Evolutionary conservation across 2,888 invertebrate genomes (phyloP), one percentile per base, ranked within the genome.

Genomic region (Cheilosia impressa): DNA sequence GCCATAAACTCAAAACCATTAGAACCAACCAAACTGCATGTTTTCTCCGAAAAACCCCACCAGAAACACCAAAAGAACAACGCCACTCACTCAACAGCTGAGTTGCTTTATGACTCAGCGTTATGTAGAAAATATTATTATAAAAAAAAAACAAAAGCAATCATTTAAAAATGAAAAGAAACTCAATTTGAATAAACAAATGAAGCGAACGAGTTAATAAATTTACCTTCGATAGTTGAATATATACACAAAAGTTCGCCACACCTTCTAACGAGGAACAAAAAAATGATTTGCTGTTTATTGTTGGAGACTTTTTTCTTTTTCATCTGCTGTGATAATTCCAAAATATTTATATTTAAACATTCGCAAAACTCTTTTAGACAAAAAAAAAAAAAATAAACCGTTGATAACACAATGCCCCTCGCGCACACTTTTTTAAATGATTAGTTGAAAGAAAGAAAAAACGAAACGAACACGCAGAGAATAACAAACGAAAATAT

Each of bases 111-210:
- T 78, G 73, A 83, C 38, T 83, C 73, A 83, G 65, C 24, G 43
- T 15, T 63, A 45, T 52, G 55, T 66, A 52, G 52, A 27, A 83
- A 73, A 41, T 47, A 65, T 24, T 60, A 45, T 24, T 38, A 22
- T 4, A 55, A 47, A 38, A 66, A 62, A 62, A 58, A 31, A 47
- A 65, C 22, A 17, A 62, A 45, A 45, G 17, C n/a, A 78, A 62
- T 27, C 69, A 71, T 57, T 38, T 55, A 55, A 27, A 6, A 6
- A 27, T 4, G 7, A 71, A 34, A 15, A 71, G 17, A 65, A 60
- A 27, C 53, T 58, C 65, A 58, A 84, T 84, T 84, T 75, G 69
- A 84, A 84, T 84, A 84, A 84, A 79, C 79, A 84, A 79, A 84
- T 75, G 75, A 72, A 78, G 45, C 73, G 58, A 75, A 75, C 73